Evolutionary conservation across 2,888 invertebrate species (phyloP), one percentile per base, ranked within the genome.

Genomic region (Macaria liturata): DNA sequence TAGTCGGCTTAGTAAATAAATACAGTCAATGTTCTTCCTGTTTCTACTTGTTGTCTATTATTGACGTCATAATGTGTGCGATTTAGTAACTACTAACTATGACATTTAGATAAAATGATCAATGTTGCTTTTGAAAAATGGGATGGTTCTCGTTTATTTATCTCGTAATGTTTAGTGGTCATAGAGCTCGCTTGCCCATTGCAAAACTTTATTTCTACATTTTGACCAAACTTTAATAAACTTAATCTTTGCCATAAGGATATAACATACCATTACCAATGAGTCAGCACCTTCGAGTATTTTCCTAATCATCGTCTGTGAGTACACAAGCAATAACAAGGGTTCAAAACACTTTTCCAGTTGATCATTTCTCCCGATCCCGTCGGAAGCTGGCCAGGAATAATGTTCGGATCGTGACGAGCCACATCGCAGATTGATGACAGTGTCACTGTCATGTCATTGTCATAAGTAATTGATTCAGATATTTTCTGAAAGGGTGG

Each of bases 321-420:
- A 42, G 9, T 44, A 46, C 31, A 51, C 31, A 40, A 32, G 39
- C 46, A 55, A 55, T 59, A 61, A 57, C 53, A 59, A 58, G 61
- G 63, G 57, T 53, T 54, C 57, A 59, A 57, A 59, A 56, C 61
- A 52, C 58, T 62, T 66, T 61, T 63, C 62, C 62, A 64, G 62
- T 59, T 60, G 54, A 67, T 67, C 61, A 62, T 57, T 46, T 43
- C 49, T n/a, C 1, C 59, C 62, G 67, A 6, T 34, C 58, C 67
- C 72, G 81, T 75, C 78, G 79, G 78, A 82, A 82, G 72, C 69
- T 62, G 58, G 63, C 65, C 65, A 74, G 71, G 75, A 84, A 80
- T 87, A 85, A 86, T 86, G 83, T 83, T 60, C 69, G 50, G 53
- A 47, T 64, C 64, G 75, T 86, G 86, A 86, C 83, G 62, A 61